Evolutionary conservation across 1,140 invertebrate species (phyloP).

Genomic region (Drosophila baimaii): DNA sequence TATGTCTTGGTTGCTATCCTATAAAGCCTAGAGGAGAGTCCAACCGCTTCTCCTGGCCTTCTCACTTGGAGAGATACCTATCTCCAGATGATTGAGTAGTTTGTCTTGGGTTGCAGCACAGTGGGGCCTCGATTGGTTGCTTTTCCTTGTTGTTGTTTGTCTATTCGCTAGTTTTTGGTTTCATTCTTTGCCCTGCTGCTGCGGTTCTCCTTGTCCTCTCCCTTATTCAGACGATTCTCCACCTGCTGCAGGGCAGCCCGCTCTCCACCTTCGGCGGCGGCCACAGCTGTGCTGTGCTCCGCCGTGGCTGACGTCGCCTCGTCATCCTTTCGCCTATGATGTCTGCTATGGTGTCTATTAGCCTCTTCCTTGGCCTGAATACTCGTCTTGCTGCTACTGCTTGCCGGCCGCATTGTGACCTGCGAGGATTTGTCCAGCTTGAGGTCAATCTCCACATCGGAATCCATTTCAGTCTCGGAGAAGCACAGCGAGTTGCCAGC

Average conservation of each 20-base stretch:
- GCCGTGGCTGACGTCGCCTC: not conserved
- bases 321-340: not conserved
- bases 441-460: slow-evolving; percentile 85
- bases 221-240: slow-evolving; percentile 23
- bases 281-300: not conserved
- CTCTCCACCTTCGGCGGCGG: not conserved
- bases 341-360: slow-evolving; percentile 12
- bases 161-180: slow-evolving; percentile 68
- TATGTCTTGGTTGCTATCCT: slow-evolving; percentile 55
- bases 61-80: slow-evolving; percentile 21
- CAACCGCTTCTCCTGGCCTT: slow-evolving; percentile 51
- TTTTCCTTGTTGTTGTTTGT: slow-evolving; percentile 1
- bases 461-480: slow-evolving; percentile 92
- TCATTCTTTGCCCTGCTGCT: slow-evolving; percentile 62
- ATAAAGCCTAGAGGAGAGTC: slow-evolving; percentile 50
- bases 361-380: slow-evolving; percentile 19
- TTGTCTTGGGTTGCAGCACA: slow-evolving; percentile 3
- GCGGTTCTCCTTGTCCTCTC: slow-evolving; percentile 50
- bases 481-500: slow-evolving; percentile 90
- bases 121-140: slow-evolving; percentile 38
- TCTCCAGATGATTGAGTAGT: slow-evolving; percentile 24
- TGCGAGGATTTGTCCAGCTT: slow-evolving; percentile 58
- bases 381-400: not conserved
- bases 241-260: not conserved
- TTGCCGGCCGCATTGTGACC: slow-evolving; percentile 41